Evolutionary conservation across 1,140 invertebrate genomes (phyloP), one percentile per base, ranked within the genome.

Genomic region (Cyclina sinensis): DNA sequence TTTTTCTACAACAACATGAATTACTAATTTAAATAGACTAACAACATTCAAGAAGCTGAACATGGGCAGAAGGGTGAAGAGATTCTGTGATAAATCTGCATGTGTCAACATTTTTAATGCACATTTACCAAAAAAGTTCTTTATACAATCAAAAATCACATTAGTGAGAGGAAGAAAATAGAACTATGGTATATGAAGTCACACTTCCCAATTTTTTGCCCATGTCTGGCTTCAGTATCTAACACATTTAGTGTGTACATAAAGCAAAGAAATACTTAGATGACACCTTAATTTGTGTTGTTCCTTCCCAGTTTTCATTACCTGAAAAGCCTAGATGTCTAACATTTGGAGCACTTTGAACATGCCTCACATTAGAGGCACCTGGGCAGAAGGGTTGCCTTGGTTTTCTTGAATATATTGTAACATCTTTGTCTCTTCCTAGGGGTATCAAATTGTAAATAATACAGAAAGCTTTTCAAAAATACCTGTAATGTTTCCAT

Each of bases 261-360:
- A 9, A 70, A 70, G 65, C 65, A 30, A 16, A 32, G 24, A 70
- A 70, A 39, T 37, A 70, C 9, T 39, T 70, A 32, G 27, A 54
- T 12, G 0, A 21, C 18, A 1, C 24, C 24, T 51, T 16, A 16
- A 54, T 43, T 54, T 78, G 7, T 9, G 32, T 12, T 18, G 11
- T 39, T 35, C 74, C 27, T 78, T 78, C 12, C 74, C 74, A 78
- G 54, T 46, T 57, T 30, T 27, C 24, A 78, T 78, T 78, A 78
- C 74, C 74, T 78, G 74, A 51, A 51, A 78, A 78, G 74, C 74
- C 74, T 32, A 78, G 74, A 78, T 78, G 74, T 78, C 74, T 78
- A 51, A 78, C 27, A 51, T 78, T 78, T 14, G 65, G 65, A 70
- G 32, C 48, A 78, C 74, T 54, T 39, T 37, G 32, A 14, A 70